Evolutionary conservation across 2,797 vertebrate genomes (phyloP).

Genomic region (Aulostomus chinensis): DNA sequence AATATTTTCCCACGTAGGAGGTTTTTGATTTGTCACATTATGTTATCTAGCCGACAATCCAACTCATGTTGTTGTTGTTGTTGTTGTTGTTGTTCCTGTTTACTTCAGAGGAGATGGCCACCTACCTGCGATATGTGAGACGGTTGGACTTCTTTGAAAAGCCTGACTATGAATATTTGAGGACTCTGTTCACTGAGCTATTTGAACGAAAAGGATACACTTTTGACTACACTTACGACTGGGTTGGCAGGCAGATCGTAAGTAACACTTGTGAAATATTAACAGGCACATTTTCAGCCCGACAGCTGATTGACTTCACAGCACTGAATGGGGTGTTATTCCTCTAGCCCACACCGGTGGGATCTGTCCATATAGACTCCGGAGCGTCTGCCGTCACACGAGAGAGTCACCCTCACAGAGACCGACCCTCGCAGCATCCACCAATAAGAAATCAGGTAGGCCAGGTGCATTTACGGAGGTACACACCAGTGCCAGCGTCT

Average conservation of each 20-base stretch:
- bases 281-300: background rate
- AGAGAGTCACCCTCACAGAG: conserved; percentile 91
- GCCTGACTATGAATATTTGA: conserved; percentile 96
- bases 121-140: conserved; percentile 95
- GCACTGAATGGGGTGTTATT: conserved; percentile 11
- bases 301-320: background rate
- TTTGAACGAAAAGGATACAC: conserved; percentile 98
- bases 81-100: conserved; percentile 14
- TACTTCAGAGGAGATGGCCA: conserved; percentile 96
- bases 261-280: conserved; percentile 67
- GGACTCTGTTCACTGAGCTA: conserved; percentile 95
- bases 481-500: too few relatives aligned
- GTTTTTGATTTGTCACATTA: too few relatives aligned
- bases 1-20: too few relatives aligned
- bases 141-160: conserved; percentile 98
- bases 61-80: background rate
- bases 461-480: background rate
- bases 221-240: conserved; percentile 97
- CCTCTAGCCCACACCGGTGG: conserved; percentile 93
- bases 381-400: conserved; percentile 90
- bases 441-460: conserved; percentile 94
- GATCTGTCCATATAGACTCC: conserved; percentile 94
- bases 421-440: conserved; percentile 89
- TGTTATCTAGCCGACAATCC: background rate
- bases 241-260: conserved; percentile 98